These are phyloP conservation scores for Lutraria rhynchaena DNA, from an alignment of 1,140 invertebrate genomes.

Conservation along the genomic window DNA sequence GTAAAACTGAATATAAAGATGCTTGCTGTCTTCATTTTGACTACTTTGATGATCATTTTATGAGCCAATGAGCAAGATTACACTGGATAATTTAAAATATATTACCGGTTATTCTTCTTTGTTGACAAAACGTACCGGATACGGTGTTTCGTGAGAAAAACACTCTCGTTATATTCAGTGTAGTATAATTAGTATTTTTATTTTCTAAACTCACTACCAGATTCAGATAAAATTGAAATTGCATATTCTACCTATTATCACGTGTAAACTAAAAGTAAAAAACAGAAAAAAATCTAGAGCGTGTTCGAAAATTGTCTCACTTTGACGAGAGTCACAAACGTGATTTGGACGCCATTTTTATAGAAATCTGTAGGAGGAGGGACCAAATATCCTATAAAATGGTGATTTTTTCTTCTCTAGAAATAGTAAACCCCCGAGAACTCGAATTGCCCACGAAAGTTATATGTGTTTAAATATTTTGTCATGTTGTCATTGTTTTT, in stretches of 20 bases:
- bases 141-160: background rate
- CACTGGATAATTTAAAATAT: too few species aligned
- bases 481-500: background rate
- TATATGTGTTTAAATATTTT: background rate
- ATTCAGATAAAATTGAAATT: too few species aligned
- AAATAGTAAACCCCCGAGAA: too few species aligned
- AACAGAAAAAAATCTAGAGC: too few species aligned
- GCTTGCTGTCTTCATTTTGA: too few species aligned
- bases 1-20: too few species aligned
- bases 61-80: too few species aligned
- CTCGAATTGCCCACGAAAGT: background rate
- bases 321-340: constrained; percentile 6
- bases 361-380: constrained; percentile 44
- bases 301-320: background rate
- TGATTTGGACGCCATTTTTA: constrained; percentile 54
- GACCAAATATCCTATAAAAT: constrained; percentile 48
- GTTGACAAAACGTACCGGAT: constrained; percentile 42
- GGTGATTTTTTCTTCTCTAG: constrained; percentile 19
- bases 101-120: background rate
- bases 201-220: too few species aligned
- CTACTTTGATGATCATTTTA: too few species aligned
- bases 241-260: too few species aligned
- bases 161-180: background rate
- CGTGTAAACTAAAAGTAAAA: too few species aligned
- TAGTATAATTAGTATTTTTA: background rate